Base-by-base conservation (phyloP, 2,888 invertebrate genomes). In the Trichogramma evanescens region DNA sequence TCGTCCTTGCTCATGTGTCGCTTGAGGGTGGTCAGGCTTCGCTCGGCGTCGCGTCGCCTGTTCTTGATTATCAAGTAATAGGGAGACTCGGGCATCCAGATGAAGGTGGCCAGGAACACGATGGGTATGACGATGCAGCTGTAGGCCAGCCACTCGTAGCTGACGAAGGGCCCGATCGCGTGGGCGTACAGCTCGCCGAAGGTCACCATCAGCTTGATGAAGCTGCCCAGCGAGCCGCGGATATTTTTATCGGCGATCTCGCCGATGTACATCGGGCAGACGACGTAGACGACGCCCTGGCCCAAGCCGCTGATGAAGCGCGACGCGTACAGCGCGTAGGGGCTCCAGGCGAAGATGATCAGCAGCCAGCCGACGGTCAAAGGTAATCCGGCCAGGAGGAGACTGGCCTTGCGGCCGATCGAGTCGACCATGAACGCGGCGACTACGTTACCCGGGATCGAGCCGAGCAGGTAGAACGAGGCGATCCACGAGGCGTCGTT, bases 281-380 rank as follows among this genome's bases (percentile, higher is more conserved):
- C 82, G 38, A 84, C 84, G 76, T 84, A 84, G 54, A 83, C 81
- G 4, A 83, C 78, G n/a, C 84, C 84, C 48, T 81, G 86, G 0
- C 86, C 84, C 8, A 87, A 73, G 0, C 87, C 87, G 44, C 84
- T 84, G 71, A 86, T 80, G 77, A 86, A 75, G 57, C 84, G 77
- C 1, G 82, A 80, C 5, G 82, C 78, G 73, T 85, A 84, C n/a
- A 87, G 78, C 52, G 82, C 71, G 49, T 80, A 75, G 2, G 84
- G 82, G 4, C 81, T 81, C 56, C 80, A 79, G 41, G 86, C 85
- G 44, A 81, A 75, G 64, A 85, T 83, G 66, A 87, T 81, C 66
- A 86, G 76, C 44, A 86, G 72, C 82, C 84, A 84, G 67, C 84
- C 83, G 65, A 82, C 58, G 44, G 82, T 74, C 26, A 85, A 82